Base-by-base conservation (phyloP, 2,113 vertebrate genomes). In the Myotis brandtii region DNA sequence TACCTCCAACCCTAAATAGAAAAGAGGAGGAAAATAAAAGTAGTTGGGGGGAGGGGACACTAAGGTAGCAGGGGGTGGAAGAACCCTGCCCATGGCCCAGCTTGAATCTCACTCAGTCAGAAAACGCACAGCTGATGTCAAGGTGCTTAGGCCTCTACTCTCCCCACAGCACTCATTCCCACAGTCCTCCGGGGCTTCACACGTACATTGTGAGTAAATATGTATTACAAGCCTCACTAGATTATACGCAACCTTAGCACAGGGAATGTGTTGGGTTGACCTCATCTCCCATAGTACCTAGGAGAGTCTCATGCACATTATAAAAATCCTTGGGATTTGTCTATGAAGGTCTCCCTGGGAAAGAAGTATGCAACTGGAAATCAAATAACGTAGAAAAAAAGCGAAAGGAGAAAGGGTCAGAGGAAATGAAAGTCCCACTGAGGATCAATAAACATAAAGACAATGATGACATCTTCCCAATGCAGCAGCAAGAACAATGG, bases 331-430 rank as follows among this genome's bases (percentile, higher is more conserved):
- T 30, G 18, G 69, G 72, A 67, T 93, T 21, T 95, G 90, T 90
- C 84, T 88, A 66, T 54, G 59, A 59, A 59, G 37, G 34, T 54
- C 56, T 94, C 92, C 34, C 37, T 54, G 75, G n/a, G 88, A 94
- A 95, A 90, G 72, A 85, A 86, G 12, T 69, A 48, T 56, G 34
- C 27, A 93, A 81, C 30, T 50, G 75, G 70, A 94, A 96, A 96
- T 70, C 21, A 46, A 89, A 94, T 54, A 23, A 93, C 67, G 88
- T 18, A 80, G 82, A 54, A n/a, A 32, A 64, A 90, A 62, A 75
- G 72, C 59, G 52, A 95, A 13, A 6, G 17, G 77, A 93, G 40
- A 76, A 64, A 85, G 52, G 50, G 37, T 95, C 72, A 54, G 77
- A 83, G 82, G 88, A 96, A 90, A 94, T 40, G 62, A 81, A 32